These are phyloP conservation scores for Crenuchus spilurus DNA, from an alignment of 2,797 vertebrate species.

Conservation along the genomic window DNA sequence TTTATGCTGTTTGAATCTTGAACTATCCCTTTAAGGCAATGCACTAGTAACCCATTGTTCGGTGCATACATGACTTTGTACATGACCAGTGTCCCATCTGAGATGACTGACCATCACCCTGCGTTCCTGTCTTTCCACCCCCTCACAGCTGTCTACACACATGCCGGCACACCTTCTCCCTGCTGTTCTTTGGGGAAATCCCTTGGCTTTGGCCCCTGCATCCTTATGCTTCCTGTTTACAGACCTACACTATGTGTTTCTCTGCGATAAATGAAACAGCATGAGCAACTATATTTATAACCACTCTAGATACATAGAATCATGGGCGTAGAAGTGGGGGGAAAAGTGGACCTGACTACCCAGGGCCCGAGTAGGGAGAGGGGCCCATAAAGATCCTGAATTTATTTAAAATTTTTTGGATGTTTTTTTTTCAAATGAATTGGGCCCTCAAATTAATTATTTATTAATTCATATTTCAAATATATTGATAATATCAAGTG, in stretches of 20 bases:
- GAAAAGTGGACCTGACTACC: too few species aligned
- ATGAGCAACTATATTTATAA: conserved; percentile 19
- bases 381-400: too few species aligned
- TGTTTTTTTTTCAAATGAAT: too few species aligned
- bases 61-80: background rate
- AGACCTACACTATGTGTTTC: conserved; percentile 43
- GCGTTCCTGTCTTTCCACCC: conserved; percentile 18
- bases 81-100: conserved; percentile 1
- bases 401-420: too few species aligned
- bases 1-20: too few species aligned
- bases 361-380: too few species aligned
- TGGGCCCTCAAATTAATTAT: too few species aligned
- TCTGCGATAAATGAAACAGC: conserved; percentile 24
- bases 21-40: background rate
- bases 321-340: too few species aligned
- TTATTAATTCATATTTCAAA: too few species aligned
- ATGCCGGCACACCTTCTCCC: conserved; percentile 32
- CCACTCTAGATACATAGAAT: conserved; percentile 18
- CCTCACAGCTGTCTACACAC: conserved; percentile 42
- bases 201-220: conserved; percentile 58
- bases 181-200: conserved; percentile 63
- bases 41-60: background rate
- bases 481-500: too few species aligned
- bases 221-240: conserved; percentile 75
- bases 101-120: conserved; percentile 24